These are phyloP conservation scores for Pseudoatta argentina DNA, from an alignment of 1,140 invertebrate species.

Conservation along the genomic window DNA sequence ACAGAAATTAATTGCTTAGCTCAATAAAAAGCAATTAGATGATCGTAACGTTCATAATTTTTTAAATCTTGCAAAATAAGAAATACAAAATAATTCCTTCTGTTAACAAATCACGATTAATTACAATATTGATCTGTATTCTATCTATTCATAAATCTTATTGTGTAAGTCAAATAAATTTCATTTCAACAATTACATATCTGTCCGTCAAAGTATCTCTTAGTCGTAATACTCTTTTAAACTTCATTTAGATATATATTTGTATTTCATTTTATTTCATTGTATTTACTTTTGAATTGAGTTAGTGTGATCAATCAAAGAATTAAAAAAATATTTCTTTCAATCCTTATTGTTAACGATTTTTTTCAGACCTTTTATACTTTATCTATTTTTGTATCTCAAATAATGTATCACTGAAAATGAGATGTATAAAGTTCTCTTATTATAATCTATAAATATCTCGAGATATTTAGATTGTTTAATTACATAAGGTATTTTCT, in stretches of 20 bases:
- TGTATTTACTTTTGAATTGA: background rate
- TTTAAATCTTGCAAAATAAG: background rate
- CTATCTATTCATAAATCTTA: background rate
- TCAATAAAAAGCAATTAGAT: background rate
- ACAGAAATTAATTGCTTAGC: background rate
- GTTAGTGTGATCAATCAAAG: background rate
- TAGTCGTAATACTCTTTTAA: background rate
- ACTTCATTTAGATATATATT: background rate
- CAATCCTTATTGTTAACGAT: background rate
- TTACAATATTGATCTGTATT: background rate
- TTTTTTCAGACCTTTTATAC: background rate
- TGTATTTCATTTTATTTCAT: too few species aligned
- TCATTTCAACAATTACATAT: background rate
- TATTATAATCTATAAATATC: background rate
- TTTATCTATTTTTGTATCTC: background rate
- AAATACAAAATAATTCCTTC: background rate
- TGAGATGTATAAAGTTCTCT: background rate
- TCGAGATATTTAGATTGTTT: background rate
- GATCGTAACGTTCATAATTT: background rate
- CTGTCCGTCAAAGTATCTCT: background rate
- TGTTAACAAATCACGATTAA: background rate
- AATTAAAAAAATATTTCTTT: conserved; percentile 4
- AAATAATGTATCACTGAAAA: background rate
- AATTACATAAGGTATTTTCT: background rate
- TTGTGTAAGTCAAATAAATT: background rate